A percentile compares a stretch with the other conserved stretches of the same genome.
Evolutionary conservation across 2,888 invertebrate genomes (phyloP).

Genomic region (Dermolepida albohirtum): DNA sequence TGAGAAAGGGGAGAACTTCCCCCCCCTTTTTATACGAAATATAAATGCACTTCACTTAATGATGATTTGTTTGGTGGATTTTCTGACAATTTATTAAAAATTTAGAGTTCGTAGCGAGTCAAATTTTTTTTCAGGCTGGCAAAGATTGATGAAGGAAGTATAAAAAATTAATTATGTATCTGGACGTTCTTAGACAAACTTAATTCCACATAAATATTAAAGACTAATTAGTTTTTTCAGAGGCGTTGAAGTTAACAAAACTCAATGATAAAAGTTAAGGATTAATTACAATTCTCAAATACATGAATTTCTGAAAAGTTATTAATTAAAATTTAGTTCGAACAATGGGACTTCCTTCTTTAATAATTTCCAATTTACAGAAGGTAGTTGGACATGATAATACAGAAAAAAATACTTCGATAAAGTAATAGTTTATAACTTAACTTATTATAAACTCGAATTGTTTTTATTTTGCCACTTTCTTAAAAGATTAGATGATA

Average conservation of each 20-base stretch:
- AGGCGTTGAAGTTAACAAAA: not conserved
- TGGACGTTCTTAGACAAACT: constrained; percentile 14
- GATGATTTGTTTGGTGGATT: constrained; percentile 1
- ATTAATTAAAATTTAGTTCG: too few relatives aligned
- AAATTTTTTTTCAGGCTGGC: not conserved
- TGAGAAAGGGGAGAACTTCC: too few relatives aligned
- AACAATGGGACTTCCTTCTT: too few relatives aligned
- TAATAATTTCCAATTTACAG: too few relatives aligned
- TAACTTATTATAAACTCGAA: too few relatives aligned
- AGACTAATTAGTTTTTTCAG: constrained; percentile 13
- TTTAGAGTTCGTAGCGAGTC: not conserved
- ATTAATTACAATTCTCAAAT: constrained; percentile 5
- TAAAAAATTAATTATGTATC: constrained; percentile 24
- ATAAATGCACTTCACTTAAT: too few relatives aligned
- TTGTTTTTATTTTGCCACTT: too few relatives aligned
- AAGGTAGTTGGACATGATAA: too few relatives aligned
- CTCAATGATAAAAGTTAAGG: constrained; percentile 5
- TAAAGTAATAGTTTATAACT: too few relatives aligned
- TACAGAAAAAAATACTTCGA: too few relatives aligned
- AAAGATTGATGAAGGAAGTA: constrained; percentile 13
- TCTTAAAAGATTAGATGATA: too few relatives aligned
- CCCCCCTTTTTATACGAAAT: too few relatives aligned
- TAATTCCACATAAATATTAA: constrained; percentile 17
- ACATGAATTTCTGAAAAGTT: constrained; percentile 1
- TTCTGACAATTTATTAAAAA: constrained; percentile 10